Evolutionary conservation across 2,888 invertebrate genomes (phyloP).

Genomic region (Idaea biselata): DNA sequence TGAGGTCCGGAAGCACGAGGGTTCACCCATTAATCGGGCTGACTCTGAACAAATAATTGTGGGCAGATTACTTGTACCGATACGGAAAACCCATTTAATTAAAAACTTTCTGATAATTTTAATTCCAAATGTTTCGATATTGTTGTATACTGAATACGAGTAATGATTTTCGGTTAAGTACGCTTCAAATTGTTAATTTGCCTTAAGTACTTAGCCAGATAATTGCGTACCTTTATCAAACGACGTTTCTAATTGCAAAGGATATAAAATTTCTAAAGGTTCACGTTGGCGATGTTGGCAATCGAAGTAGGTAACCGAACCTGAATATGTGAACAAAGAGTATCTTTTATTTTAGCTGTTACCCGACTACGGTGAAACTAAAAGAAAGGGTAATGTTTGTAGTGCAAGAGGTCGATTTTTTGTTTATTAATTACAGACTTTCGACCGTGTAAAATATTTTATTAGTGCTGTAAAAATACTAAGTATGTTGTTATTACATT

Average conservation of each 20-base stretch:
- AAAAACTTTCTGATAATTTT: not conserved
- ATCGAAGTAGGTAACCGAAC: not conserved
- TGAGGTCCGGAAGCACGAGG: not conserved
- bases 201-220: not conserved
- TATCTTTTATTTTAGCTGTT: not conserved
- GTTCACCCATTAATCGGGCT: not conserved
- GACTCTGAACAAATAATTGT: not conserved
- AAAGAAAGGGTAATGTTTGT: too few relatives aligned
- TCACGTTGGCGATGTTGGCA: not conserved
- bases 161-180: not conserved
- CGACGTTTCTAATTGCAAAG: not conserved
- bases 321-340: not conserved
- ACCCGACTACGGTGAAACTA: too few relatives aligned
- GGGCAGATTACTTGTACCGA: not conserved
- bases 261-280: not conserved
- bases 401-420: too few relatives aligned
- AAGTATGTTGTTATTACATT: too few relatives aligned
- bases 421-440: too few relatives aligned
- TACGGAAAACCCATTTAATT: not conserved
- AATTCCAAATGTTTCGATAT: not conserved
- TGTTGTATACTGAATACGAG: not conserved
- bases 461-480: too few relatives aligned
- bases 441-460: too few relatives aligned
- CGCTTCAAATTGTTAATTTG: not conserved
- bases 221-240: not conserved